These are phyloP conservation scores for Mythimna pallens DNA, from an alignment of 2,888 invertebrate genomes.

Conservation along the genomic window DNA sequence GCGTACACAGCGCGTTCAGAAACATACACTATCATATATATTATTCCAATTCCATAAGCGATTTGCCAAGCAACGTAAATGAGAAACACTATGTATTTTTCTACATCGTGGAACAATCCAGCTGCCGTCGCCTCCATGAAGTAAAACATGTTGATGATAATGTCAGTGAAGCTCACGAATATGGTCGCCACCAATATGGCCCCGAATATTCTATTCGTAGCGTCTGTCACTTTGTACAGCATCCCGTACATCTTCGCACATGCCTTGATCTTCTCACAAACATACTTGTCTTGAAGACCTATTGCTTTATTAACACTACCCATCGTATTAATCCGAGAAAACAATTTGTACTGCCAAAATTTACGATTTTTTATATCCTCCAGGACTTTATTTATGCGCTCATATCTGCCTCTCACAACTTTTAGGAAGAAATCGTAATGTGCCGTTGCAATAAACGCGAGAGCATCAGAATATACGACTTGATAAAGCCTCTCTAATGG, in stretches of 20 bases:
- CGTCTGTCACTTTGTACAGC: constrained; percentile 69
- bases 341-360: constrained; percentile 72
- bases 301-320: constrained; percentile 64
- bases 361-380: constrained; percentile 69
- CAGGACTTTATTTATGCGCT: constrained; percentile 75
- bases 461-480: constrained; percentile 72
- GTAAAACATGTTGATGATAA: constrained; percentile 80
- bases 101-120: constrained; percentile 76
- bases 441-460: constrained; percentile 71
- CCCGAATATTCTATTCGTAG: constrained; percentile 73
- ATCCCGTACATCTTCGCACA: constrained; percentile 77
- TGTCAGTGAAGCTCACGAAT: constrained; percentile 67
- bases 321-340: constrained; percentile 65
- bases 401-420: constrained; percentile 72
- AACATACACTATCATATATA: constrained; percentile 71
- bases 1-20: constrained; percentile 73
- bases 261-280: constrained; percentile 74
- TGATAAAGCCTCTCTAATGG: constrained; percentile 76
- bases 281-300: constrained; percentile 71
- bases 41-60: constrained; percentile 69
- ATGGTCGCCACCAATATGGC: constrained; percentile 71
- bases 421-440: constrained; percentile 73
- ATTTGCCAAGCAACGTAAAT: constrained; percentile 80
- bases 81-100: constrained; percentile 74
- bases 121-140: constrained; percentile 84